Conservation (phyloP, 2,888 invertebrate genomes). For the Byasa hedistus region DNA sequence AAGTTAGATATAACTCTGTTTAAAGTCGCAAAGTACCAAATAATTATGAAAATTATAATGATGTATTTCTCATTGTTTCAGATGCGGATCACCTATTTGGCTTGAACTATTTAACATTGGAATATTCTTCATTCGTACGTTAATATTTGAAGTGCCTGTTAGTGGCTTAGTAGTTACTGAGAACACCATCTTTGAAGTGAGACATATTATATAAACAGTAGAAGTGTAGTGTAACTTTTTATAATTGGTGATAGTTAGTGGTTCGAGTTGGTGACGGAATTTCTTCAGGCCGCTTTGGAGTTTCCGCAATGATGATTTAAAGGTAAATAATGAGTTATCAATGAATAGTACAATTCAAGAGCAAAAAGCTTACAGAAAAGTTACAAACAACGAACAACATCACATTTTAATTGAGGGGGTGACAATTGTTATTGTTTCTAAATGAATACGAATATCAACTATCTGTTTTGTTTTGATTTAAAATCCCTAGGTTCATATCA, state of each 20-base stretch:
- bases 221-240: slow-evolving; percentile 38
- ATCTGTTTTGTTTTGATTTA: too few species aligned
- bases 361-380: too few species aligned
- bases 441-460: too few species aligned
- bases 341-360: too few species aligned
- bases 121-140: slow-evolving; percentile 35
- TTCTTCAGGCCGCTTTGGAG: slow-evolving; percentile 45
- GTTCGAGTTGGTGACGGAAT: slow-evolving; percentile 36
- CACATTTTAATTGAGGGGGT: too few species aligned
- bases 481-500: too few species aligned
- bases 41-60: background rate
- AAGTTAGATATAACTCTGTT: too few species aligned
- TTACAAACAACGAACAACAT: too few species aligned
- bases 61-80: slow-evolving; percentile 20
- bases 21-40: too few species aligned
- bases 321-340: too few species aligned
- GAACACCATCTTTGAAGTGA: slow-evolving; percentile 32
- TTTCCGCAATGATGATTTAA: slow-evolving; percentile 62
- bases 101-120: background rate
- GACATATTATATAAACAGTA: slow-evolving; percentile 24
- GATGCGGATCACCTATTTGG: slow-evolving; percentile 25
- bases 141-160: slow-evolving; percentile 49
- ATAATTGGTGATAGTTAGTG: slow-evolving; percentile 41
- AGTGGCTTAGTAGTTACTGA: slow-evolving; percentile 33
- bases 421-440: too few species aligned